A percentile compares a stretch with the other conserved stretches of the same genome.
Evolutionary conservation across 2,888 invertebrate genomes (phyloP).

Genomic region (Cephus sareptanus): DNA sequence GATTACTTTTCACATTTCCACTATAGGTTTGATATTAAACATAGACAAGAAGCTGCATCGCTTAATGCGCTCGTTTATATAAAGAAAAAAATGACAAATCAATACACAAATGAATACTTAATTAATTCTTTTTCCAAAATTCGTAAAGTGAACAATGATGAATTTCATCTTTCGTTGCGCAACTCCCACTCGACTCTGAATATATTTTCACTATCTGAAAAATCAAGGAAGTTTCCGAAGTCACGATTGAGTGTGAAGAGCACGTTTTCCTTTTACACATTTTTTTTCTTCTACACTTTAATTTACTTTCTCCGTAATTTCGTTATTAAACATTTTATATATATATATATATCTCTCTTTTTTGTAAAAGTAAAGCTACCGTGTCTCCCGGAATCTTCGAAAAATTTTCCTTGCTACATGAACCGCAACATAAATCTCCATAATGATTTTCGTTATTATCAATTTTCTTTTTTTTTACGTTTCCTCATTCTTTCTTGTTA

Average conservation of each 20-base stretch:
- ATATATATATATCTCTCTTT: conserved; percentile 9
- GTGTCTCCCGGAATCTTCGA: background rate
- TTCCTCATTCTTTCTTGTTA: background rate
- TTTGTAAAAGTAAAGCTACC: conserved; percentile 23
- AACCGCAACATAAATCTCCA: background rate
- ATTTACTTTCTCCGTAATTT: background rate
- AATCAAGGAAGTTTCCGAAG: background rate
- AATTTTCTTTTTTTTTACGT: background rate
- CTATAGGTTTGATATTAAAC: background rate
- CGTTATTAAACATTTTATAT: conserved; percentile 4
- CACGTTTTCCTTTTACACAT: background rate
- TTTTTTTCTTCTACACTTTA: background rate
- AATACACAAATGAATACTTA: background rate
- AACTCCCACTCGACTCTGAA: background rate
- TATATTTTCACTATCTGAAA: background rate
- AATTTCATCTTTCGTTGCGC: background rate
- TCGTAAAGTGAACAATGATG: background rate
- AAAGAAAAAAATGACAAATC: background rate
- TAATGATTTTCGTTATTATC: background rate
- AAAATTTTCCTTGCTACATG: background rate
- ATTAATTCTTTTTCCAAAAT: background rate
- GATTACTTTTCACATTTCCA: background rate
- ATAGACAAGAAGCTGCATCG: background rate
- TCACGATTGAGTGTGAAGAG: background rate
- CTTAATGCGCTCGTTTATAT: background rate